Evolutionary conservation across 2,797 vertebrate genomes (phyloP).

Genomic region (Danio tinwini): DNA sequence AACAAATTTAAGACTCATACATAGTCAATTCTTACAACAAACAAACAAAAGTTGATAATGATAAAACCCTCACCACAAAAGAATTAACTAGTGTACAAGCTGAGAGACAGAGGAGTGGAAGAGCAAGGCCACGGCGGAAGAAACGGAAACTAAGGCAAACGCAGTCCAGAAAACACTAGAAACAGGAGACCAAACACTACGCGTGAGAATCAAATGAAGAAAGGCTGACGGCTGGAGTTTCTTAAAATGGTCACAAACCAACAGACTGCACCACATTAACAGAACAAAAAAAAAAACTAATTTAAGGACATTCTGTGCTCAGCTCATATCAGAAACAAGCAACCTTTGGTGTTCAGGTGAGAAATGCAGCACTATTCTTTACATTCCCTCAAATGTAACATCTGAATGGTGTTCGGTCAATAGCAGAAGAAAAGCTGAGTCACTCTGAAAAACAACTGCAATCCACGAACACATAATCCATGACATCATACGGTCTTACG

Average conservation of each 20-base stretch:
- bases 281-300: slow-evolving; percentile 24
- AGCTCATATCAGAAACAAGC: neutral
- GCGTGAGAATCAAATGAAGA: neutral
- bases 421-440: neutral
- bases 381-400: no score
- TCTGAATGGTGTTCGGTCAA: neutral
- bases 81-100: slow-evolving; percentile 20
- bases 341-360: neutral
- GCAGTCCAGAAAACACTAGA: slow-evolving; percentile 47
- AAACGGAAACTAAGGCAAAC: slow-evolving; percentile 71
- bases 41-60: neutral
- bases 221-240: neutral
- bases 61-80: slow-evolving; percentile 30
- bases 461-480: slow-evolving; percentile 8
- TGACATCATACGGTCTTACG: slow-evolving; percentile 43
- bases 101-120: slow-evolving; percentile 52
- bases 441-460: neutral
- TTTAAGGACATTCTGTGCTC: neutral
- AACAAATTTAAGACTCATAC: neutral
- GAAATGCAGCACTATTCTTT: neutral
- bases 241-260: neutral
- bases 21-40: neutral
- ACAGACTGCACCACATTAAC: slow-evolving; percentile 50
- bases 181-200: slow-evolving; percentile 9
- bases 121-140: slow-evolving; percentile 72